Conservation (phyloP, 2,797 vertebrate genomes). For the Chelon labrosus region DNA sequence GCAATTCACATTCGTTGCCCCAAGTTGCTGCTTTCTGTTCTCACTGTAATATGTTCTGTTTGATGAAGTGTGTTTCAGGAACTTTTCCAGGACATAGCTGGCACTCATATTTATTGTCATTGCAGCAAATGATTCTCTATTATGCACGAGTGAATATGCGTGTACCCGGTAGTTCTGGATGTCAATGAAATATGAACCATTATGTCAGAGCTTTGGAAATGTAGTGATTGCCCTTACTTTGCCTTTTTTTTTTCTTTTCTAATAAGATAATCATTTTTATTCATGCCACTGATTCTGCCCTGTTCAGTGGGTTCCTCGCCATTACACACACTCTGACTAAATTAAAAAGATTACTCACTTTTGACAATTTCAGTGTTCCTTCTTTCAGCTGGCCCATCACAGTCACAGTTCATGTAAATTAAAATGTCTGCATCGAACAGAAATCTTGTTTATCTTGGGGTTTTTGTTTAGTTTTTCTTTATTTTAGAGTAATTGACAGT, state of each 20-base stretch:
- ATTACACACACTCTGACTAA: conserved; percentile 72
- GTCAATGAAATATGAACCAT: conserved; percentile 48
- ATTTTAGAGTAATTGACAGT: conserved; percentile 18
- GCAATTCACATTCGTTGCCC: background rate
- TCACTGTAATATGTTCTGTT: background rate
- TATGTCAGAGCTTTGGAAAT: conserved; percentile 24
- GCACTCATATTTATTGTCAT: conserved; percentile 20
- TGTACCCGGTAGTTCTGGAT: conserved; percentile 35
- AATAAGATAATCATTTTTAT: conserved; percentile 77
- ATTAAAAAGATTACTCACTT: conserved; percentile 82
- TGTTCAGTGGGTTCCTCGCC: conserved; percentile 70
- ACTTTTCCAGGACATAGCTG: background rate
- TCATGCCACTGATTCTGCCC: conserved; percentile 61
- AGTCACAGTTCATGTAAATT: conserved; percentile 55
- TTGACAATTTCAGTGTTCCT: conserved; percentile 70
- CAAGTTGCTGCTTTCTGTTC: background rate
- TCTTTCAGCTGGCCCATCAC: conserved; percentile 44
- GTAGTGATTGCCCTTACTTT: conserved; percentile 51
- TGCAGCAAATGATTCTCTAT: conserved; percentile 17
- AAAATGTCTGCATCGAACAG: conserved; percentile 31
- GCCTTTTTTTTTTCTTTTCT: conserved; percentile 54
- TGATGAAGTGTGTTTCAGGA: conserved; percentile 10
- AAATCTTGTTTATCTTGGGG: conserved; percentile 26
- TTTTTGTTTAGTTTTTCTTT: conserved; percentile 25
- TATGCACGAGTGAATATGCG: conserved; percentile 10